Conservation (phyloP, 1,140 invertebrate genomes). For the Tetragnatha versicolor region DNA sequence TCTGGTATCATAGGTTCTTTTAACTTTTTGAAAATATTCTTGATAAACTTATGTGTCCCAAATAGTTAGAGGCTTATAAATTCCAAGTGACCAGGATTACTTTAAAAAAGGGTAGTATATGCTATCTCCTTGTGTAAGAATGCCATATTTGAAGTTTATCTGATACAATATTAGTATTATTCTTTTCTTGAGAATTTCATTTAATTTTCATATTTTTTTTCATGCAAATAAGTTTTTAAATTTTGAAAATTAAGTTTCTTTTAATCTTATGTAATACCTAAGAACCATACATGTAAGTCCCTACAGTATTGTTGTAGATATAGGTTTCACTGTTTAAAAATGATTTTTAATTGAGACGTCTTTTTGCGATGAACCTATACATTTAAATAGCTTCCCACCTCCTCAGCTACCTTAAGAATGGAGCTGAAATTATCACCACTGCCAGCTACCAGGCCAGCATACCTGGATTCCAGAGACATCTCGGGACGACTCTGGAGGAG, state of each 20-base stretch:
- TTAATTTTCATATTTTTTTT: no score
- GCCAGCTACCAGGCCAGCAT: conserved; percentile 89
- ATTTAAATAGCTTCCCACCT: not conserved
- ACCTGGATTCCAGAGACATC: conserved; percentile 76
- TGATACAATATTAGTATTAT: no score
- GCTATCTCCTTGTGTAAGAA: no score
- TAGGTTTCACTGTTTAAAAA: no score
- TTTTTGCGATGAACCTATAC: not conserved
- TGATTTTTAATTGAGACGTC: not conserved
- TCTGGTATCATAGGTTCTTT: no score
- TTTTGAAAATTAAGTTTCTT: not conserved
- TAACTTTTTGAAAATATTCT: no score
- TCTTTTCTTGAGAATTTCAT: no score
- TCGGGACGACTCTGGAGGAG: conserved; percentile 71
- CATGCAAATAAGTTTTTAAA: not conserved
- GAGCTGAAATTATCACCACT: conserved; percentile 83
- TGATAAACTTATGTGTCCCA: no score
- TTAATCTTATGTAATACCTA: not conserved
- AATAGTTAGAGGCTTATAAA: not conserved
- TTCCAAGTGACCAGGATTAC: not conserved
- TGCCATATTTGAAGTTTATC: no score
- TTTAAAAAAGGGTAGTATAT: not conserved
- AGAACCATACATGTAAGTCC: no score
- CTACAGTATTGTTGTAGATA: no score
- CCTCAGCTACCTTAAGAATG: conserved; percentile 69